A percentile compares a stretch with the other conserved stretches of the same genome.
Evolutionary conservation across 2,888 invertebrate species (phyloP).

Genomic region (Pomacea canaliculata): DNA sequence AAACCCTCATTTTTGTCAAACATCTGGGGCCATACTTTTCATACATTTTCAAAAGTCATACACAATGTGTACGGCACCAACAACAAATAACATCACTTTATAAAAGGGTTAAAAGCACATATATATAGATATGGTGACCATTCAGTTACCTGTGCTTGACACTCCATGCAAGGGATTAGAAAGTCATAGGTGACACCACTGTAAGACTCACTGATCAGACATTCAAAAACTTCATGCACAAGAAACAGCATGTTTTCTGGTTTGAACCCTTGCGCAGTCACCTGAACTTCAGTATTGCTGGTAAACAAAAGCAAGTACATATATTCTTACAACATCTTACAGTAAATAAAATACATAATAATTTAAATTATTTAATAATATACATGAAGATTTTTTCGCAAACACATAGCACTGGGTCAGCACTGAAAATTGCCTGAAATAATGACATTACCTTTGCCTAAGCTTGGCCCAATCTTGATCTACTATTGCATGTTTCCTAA

Average conservation of each 20-base stretch:
- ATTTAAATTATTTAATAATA: neutral
- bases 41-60: too few species aligned
- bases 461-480: too few species aligned
- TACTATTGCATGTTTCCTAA: too few species aligned
- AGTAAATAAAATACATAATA: neutral
- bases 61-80: too few species aligned
- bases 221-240: conserved; percentile 67
- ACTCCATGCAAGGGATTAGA: conserved; percentile 65
- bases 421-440: too few species aligned
- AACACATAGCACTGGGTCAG: too few species aligned
- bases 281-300: conserved; percentile 57
- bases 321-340: neutral
- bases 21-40: too few species aligned
- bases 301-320: conserved; percentile 5
- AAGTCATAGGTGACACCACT: conserved; percentile 66
- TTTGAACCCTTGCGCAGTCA: conserved; percentile 60
- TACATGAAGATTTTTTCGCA: neutral
- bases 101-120: too few species aligned
- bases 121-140: too few species aligned
- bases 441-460: too few species aligned
- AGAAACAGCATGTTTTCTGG: conserved; percentile 68
- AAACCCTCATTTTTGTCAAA: too few species aligned
- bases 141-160: conserved; percentile 49
- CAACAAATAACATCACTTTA: too few species aligned
- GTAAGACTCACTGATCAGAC: conserved; percentile 66